These are phyloP conservation scores for Athene cunicularia DNA, from an alignment of 2,113 vertebrate species.

Conservation along the genomic window DNA sequence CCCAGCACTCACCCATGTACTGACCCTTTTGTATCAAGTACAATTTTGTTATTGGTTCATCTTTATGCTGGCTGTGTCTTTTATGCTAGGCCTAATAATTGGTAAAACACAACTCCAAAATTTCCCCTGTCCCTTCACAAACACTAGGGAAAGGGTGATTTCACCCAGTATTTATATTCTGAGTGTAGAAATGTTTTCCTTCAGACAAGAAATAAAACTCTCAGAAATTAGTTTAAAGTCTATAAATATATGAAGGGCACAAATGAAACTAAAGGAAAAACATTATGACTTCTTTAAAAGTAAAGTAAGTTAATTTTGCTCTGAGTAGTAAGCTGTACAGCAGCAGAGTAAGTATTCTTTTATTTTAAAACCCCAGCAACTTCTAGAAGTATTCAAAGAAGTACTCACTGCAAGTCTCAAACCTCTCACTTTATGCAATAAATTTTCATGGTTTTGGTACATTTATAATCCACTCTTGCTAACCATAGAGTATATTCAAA, in stretches of 20 bases:
- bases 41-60: too few species aligned
- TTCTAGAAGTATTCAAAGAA: neutral
- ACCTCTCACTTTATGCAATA: neutral
- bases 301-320: neutral
- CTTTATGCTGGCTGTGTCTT: too few species aligned
- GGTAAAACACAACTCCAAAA: neutral
- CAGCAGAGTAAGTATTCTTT: neutral
- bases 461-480: neutral
- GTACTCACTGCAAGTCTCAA: neutral
- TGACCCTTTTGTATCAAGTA: too few species aligned
- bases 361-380: neutral
- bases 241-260: neutral
- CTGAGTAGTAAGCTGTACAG: neutral
- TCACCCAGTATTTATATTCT: neutral
- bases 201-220: neutral
- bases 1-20: too few species aligned
- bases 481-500: neutral
- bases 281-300: neutral
- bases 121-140: neutral
- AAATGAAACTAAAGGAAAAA: neutral
- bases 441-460: neutral
- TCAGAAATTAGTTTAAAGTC: neutral
- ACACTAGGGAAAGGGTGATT: neutral
- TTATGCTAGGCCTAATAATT: too few species aligned
- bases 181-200: neutral